Percentiles rank a stretch among this genome's conserved stretches.
phyloP scores from a whole-genome alignment of 1,140 invertebrate species.

The Penaeus chinensis region DNA sequence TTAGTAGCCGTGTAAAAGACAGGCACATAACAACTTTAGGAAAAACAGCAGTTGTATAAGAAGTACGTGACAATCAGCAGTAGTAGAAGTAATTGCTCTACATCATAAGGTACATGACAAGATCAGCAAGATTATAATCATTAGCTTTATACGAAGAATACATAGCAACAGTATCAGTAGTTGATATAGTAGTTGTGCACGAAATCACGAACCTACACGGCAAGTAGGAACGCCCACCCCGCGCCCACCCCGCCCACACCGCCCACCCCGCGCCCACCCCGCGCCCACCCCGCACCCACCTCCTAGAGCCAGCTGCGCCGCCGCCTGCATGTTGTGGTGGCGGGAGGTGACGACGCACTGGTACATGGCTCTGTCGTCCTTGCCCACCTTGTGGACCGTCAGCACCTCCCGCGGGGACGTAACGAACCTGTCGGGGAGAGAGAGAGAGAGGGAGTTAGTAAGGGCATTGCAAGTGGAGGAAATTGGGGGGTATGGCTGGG shows the following conservation, averaged over 20 bases:
- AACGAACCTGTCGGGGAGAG: conserved; percentile 66
- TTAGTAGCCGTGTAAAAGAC: too few relatives aligned
- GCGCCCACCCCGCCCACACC: conserved; percentile 67
- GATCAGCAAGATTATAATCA: too few relatives aligned
- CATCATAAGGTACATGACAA: too few relatives aligned
- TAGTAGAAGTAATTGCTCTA: too few relatives aligned
- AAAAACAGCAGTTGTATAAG: too few relatives aligned
- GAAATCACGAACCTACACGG: neutral
- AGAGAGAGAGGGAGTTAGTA: neutral
- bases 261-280: conserved; percentile 65
- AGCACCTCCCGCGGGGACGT: conserved; percentile 71
- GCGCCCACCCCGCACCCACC: conserved; percentile 65
- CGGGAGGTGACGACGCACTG: conserved; percentile 73
- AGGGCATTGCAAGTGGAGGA: too few relatives aligned
- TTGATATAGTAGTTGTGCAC: neutral
- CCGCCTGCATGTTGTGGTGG: conserved; percentile 67
- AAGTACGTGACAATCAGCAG: too few relatives aligned
- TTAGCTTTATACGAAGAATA: too few relatives aligned
- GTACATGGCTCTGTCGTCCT: conserved; percentile 85
- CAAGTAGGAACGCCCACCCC: neutral
- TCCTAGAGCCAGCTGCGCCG: conserved; percentile 68
- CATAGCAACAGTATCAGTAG: too few relatives aligned
- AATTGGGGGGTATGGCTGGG: too few relatives aligned
- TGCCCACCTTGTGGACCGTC: conserved; percentile 76
- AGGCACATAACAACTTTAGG: too few relatives aligned